Base-by-base conservation (phyloP, 1,140 invertebrate genomes). In the Phenacoccus solenopsis region DNA sequence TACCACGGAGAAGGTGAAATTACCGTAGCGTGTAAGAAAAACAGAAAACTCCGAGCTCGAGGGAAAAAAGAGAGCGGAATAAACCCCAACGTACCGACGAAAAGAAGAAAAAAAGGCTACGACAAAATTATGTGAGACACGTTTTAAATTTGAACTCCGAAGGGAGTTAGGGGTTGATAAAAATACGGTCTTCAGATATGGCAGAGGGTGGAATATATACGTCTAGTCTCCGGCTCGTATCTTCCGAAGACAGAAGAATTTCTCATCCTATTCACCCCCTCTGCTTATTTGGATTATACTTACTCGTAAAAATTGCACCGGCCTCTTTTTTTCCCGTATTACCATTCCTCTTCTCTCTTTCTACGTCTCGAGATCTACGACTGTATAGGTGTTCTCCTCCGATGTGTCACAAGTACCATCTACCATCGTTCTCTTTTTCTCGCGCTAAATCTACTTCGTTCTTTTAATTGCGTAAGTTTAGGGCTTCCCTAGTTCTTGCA, bases 121-220 rank as follows among this genome's bases (percentile, higher is more conserved):
- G 59, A 64, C 59, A 64, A 64, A 64, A 64, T 64, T 64, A 64
- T 64, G 59, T 64, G 59, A 64, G 59, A 64, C 59, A 64, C 59
- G 59, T 64, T 64, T 64, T 64, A 64, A 64, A 64, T 64, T 64
- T 64, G 25, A 64, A 64, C 59, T 25, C 59, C 59, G 25, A 27
- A 24, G 59, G 59, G 59, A 64, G 25, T 64, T 64, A 64, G 59
- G 59, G 25, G 22, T 64, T 64, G 59, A 64, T 27, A 64, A 64
- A 64, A 64, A 64, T 64, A 64, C 59, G 59, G 59, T 64, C 59
- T 64, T 20, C 20, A 1, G 59, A 64, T 49, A 49, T 49, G 22
- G 21, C 22, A 10, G 25, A 64, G 59, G 59, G 59, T 16, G 59
- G n/a, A 16, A 59, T 9, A 38, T 10, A 24, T 64, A 64, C 59